phyloP scores from a whole-genome alignment of 2,797 vertebrate species.

The Hybognathus amarus region DNA sequence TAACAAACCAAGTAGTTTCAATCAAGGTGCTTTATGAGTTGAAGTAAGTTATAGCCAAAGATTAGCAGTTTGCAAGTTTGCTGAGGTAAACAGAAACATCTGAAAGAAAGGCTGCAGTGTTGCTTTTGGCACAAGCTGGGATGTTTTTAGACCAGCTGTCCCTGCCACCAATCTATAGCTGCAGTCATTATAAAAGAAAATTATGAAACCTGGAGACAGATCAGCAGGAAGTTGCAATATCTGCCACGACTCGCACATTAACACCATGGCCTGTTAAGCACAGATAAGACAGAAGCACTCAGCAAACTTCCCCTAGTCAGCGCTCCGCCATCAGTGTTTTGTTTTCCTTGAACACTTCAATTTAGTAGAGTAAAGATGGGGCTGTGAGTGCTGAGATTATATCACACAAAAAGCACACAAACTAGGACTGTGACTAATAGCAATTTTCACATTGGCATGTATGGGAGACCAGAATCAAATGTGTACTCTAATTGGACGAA shows the following conservation, averaged over 20 bases:
- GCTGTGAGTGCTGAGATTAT: conserved; percentile 40
- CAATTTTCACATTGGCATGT: conserved; percentile 22
- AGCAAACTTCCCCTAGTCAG: conserved; percentile 23
- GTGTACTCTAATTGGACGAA: conserved; percentile 9
- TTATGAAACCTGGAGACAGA: conserved; percentile 26
- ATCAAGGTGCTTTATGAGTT: conserved; percentile 13
- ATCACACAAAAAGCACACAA: conserved; percentile 43
- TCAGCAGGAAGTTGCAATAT: conserved; percentile 35
- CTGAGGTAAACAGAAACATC: conserved; percentile 30
- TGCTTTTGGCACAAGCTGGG: conserved; percentile 1
- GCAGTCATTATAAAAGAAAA: conserved; percentile 31
- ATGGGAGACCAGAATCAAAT: conserved; percentile 1
- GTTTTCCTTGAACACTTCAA: conserved; percentile 46
- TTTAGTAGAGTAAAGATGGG: conserved; percentile 53
- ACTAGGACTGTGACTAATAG: conserved; percentile 43
- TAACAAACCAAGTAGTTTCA: not conserved
- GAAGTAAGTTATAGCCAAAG: not conserved
- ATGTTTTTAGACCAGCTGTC: conserved; percentile 35
- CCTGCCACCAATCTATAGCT: conserved; percentile 9
- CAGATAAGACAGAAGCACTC: conserved; percentile 47
- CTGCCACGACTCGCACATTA: conserved; percentile 30
- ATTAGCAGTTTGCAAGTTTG: conserved; percentile 18
- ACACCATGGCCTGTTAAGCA: conserved; percentile 46
- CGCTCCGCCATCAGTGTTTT: conserved; percentile 14
- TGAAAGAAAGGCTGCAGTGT: conserved; percentile 9